These are phyloP conservation scores for Apaloderma vittatum DNA, from an alignment of 2,113 vertebrate species.

Conservation along the genomic window DNA sequence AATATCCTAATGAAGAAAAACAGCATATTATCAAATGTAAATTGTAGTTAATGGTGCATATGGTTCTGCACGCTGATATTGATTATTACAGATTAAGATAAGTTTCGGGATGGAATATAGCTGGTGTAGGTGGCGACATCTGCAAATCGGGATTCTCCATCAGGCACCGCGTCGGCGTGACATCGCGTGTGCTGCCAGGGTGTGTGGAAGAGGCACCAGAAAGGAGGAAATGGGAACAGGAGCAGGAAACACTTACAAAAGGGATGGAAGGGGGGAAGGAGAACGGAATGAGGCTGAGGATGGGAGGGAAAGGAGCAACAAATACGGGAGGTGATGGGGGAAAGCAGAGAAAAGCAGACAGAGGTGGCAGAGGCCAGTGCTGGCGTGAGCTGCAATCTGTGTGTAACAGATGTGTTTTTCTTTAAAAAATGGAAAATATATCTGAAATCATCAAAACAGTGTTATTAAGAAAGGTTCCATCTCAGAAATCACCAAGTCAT, in stretches of 20 bases:
- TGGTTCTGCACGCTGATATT: constrained; percentile 12
- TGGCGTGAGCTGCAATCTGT: background rate
- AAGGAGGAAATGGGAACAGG: rapidly evolving
- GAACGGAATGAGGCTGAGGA: background rate
- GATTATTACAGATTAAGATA: constrained; percentile 32
- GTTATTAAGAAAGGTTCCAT: background rate
- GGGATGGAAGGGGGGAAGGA: background rate
- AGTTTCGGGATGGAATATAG: background rate
- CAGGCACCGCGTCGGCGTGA: rapidly evolving
- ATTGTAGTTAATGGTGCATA: constrained; percentile 45
- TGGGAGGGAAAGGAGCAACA: background rate
- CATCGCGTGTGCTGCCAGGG: rapidly evolving
- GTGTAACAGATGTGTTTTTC: background rate
- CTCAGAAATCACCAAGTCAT: background rate
- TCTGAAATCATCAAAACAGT: background rate
- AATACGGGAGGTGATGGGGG: background rate
- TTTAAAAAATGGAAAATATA: background rate
- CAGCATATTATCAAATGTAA: constrained; percentile 35
- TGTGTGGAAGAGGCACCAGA: background rate
- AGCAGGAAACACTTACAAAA: background rate
- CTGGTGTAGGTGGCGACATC: background rate
- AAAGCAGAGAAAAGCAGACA: background rate
- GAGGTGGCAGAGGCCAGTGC: background rate
- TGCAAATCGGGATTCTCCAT: background rate
- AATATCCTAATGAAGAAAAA: constrained; percentile 27